Evolutionary conservation across 2,113 vertebrate genomes (phyloP).

Genomic region (Protobothrops mucrosquamatus): DNA sequence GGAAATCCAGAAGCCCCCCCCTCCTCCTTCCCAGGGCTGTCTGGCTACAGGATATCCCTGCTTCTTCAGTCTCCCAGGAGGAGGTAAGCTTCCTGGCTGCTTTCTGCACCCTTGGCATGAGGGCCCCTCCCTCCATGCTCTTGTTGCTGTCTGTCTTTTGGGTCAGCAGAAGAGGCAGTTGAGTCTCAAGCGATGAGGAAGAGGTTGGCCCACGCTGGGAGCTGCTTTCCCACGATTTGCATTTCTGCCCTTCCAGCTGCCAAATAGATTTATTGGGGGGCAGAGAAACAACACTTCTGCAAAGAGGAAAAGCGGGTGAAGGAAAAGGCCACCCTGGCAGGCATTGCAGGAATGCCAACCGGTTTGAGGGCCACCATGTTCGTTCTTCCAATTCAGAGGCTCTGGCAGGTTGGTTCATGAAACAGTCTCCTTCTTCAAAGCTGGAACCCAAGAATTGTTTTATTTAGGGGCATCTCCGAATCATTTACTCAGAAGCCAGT

Average conservation of each 20-base stretch:
- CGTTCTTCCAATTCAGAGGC: not conserved
- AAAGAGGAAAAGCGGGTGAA: not conserved
- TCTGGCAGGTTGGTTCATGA: not conserved
- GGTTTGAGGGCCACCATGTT: not conserved
- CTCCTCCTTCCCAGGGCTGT: not conserved
- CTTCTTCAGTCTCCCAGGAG: not conserved
- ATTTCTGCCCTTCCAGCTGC: not conserved
- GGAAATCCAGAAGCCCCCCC: not conserved
- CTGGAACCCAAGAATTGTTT: not conserved
- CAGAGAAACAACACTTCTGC: not conserved
- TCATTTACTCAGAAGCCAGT: not conserved
- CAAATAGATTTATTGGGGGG: not conserved
- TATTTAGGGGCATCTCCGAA: not conserved
- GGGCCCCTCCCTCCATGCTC: accelerated
- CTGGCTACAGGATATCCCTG: not conserved
- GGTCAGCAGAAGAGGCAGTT: not conserved
- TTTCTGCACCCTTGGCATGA: not conserved
- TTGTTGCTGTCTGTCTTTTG: not conserved
- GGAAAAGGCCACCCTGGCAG: no score
- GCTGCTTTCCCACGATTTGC: not conserved
- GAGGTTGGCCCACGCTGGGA: not conserved
- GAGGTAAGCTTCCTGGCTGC: not conserved
- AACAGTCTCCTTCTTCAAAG: not conserved
- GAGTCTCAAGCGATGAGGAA: not conserved
- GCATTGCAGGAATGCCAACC: no score